Evolutionary conservation across 2,113 vertebrate species (phyloP).

Genomic region (Smithornis capensis): DNA sequence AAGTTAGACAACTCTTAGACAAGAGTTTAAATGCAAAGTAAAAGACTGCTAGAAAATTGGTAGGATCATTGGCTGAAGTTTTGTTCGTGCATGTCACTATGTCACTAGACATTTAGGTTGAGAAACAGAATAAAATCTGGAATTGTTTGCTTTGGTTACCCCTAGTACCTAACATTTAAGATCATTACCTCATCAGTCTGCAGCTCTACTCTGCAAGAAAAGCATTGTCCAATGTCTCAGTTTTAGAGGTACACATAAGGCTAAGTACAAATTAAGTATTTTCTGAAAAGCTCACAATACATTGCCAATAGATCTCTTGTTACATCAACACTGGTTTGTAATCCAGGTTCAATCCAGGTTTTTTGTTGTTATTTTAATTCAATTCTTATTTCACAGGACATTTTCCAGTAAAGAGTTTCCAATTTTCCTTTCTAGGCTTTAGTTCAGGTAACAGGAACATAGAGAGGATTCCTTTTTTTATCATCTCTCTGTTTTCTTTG

Average conservation of each 20-base stretch:
- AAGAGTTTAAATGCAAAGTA: background rate
- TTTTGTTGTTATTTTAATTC: background rate
- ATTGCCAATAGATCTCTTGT: background rate
- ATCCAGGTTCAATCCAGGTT: background rate
- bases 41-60: background rate
- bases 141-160: background rate
- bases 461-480: background rate
- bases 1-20: background rate
- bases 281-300: background rate
- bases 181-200: background rate
- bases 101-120: background rate
- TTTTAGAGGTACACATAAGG: background rate
- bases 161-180: background rate
- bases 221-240: background rate
- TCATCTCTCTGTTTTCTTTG: background rate
- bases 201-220: background rate
- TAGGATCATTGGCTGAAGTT: background rate
- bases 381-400: background rate
- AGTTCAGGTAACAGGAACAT: background rate
- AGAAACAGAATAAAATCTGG: background rate
- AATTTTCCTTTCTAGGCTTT: background rate
- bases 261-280: background rate
- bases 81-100: accelerated
- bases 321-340: background rate
- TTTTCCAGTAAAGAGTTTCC: background rate